Conservation (phyloP, 92 coral and sea anemone genomes). For the Porites divaricata region DNA sequence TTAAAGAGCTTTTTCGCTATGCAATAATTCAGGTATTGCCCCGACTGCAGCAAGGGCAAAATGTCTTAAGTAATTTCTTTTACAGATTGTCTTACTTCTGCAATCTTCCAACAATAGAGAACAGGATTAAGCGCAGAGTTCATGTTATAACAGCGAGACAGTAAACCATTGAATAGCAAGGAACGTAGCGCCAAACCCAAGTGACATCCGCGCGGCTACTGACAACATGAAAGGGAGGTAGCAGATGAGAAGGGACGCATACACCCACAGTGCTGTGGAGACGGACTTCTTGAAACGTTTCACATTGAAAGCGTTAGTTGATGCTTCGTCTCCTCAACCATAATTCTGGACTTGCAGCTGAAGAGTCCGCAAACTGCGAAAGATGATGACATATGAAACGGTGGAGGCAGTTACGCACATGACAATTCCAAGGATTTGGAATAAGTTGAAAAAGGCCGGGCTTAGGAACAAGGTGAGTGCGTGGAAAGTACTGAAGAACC, state of each 20-base stretch:
- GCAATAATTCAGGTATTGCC: not conserved
- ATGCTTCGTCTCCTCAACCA: not conserved
- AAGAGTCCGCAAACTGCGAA: slow-evolving; percentile 1
- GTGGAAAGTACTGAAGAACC: slow-evolving; percentile 25
- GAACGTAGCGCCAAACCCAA: not conserved
- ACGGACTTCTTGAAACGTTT: not conserved
- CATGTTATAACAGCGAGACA: slow-evolving; percentile 13
- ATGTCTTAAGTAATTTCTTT: not conserved
- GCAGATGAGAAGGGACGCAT: slow-evolving; percentile 4
- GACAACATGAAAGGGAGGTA: slow-evolving; percentile 19
- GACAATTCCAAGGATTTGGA: slow-evolving; percentile 21
- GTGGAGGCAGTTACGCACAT: slow-evolving; percentile 14
- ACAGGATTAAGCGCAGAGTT: slow-evolving; percentile 18
- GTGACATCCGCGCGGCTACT: not conserved
- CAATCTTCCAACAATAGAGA: slow-evolving; percentile 28
- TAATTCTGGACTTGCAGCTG: slow-evolving; percentile 30
- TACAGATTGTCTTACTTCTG: slow-evolving; percentile 2
- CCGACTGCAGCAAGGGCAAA: not conserved
- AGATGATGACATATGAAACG: slow-evolving; percentile 5
- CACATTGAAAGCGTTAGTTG: not conserved
- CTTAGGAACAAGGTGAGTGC: slow-evolving; percentile 13
- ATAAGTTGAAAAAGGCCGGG: not conserved
- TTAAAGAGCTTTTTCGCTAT: no score
- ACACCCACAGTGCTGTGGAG: slow-evolving; percentile 33
- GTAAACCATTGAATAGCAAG: not conserved